These are phyloP conservation scores for Dicrurus megarhynchus DNA, from an alignment of 2,113 vertebrate species.

Conservation along the genomic window DNA sequence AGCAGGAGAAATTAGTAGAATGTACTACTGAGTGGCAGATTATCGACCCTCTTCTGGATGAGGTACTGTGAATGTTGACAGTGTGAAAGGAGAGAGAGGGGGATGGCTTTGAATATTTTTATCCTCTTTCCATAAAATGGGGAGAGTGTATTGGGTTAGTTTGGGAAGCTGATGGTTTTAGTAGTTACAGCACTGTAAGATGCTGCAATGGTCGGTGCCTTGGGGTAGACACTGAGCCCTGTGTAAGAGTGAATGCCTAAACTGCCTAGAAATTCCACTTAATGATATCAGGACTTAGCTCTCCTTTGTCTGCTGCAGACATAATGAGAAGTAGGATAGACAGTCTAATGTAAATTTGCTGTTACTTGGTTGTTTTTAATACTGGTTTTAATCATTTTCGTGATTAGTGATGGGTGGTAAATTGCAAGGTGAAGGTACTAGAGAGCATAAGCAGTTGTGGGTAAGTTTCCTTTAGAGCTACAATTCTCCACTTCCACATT, in stretches of 20 bases:
- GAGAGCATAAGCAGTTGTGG: neutral
- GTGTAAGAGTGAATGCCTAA: neutral
- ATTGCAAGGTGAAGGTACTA: neutral
- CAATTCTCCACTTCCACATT: fast-evolving
- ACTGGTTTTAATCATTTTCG: neutral
- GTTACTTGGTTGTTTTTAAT: neutral
- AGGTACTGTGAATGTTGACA: neutral
- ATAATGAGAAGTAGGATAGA: neutral
- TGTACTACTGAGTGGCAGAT: fast-evolving
- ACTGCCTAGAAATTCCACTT: neutral
- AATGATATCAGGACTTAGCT: neutral
- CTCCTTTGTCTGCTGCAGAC: neutral
- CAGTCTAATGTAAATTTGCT: neutral
- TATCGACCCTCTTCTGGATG: neutral
- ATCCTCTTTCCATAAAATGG: neutral
- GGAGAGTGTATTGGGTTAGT: neutral
- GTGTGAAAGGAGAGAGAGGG: neutral
- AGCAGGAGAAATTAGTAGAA: neutral
- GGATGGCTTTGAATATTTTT: neutral
- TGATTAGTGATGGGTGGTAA: neutral
- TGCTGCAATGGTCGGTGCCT: fast-evolving
- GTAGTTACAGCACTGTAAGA: neutral
- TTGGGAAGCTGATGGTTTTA: neutral
- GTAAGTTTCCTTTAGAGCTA: neutral
- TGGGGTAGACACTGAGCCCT: neutral